Conservation (phyloP, 2,113 vertebrate species). For the Balaeniceps rex region DNA sequence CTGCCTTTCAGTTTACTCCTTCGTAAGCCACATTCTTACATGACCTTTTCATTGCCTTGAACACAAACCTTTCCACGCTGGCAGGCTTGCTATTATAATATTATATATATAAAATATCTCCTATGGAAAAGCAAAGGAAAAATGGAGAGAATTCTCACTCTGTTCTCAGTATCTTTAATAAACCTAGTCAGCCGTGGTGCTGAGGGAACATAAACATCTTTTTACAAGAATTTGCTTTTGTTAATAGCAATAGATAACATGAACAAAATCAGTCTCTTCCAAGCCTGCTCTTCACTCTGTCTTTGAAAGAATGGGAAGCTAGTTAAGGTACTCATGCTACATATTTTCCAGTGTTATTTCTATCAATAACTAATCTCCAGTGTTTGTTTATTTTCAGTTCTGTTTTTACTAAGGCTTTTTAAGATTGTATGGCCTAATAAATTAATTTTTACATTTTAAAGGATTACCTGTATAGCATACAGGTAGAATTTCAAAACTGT, state of each 20-base stretch:
- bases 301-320: neutral
- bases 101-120: neutral
- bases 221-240: neutral
- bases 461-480: neutral
- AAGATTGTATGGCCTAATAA: neutral
- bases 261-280: neutral
- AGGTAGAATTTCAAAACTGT: neutral
- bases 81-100: neutral
- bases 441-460: neutral
- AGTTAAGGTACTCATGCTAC: neutral
- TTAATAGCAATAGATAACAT: neutral
- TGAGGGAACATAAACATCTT: neutral
- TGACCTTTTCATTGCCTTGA: neutral
- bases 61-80: neutral
- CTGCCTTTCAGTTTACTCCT: neutral
- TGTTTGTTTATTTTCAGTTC: neutral
- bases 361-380: neutral
- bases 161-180: neutral
- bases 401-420: neutral
- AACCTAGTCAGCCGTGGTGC: neutral
- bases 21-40: neutral
- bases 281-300: neutral
- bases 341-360: neutral
- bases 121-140: neutral
- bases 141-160: neutral